Evolutionary conservation across 2,888 invertebrate genomes (phyloP).

Genomic region (Agriopis marginaria): DNA sequence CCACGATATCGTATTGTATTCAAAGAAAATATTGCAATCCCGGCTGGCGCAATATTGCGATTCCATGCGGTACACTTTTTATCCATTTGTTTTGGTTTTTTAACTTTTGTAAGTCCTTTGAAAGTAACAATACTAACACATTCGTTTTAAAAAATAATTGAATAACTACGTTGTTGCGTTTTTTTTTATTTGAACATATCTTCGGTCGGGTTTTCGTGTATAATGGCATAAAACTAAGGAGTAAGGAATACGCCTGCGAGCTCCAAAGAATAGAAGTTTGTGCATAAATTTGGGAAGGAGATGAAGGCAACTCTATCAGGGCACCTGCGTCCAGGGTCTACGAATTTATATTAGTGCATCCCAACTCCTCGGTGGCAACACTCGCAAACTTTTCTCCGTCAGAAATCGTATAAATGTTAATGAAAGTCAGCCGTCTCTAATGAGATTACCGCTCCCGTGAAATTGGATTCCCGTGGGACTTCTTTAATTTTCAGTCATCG

Average conservation of each 20-base stretch:
- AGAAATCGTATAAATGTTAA: slow-evolving; percentile 84
- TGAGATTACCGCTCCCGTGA: slow-evolving; percentile 82
- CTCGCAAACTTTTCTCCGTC: slow-evolving; percentile 70
- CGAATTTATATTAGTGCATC: slow-evolving; percentile 80
- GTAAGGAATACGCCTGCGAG: slow-evolving; percentile 45
- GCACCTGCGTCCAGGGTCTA: slow-evolving; percentile 70
- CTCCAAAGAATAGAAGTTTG: slow-evolving; percentile 58
- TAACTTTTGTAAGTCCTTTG: slow-evolving; percentile 40
- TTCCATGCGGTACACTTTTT: slow-evolving; percentile 61
- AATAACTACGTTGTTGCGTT: background rate
- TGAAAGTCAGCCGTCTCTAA: slow-evolving; percentile 82
- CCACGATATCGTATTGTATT: slow-evolving; percentile 64
- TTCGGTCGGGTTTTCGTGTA: slow-evolving; percentile 9
- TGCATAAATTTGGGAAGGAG: slow-evolving; percentile 67
- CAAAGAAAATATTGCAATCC: slow-evolving; percentile 69
- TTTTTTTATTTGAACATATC: background rate
- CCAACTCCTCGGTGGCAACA: slow-evolving; percentile 60
- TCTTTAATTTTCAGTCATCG: slow-evolving; percentile 83
- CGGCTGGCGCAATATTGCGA: slow-evolving; percentile 60
- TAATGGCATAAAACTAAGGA: slow-evolving; percentile 46
- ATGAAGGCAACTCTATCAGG: slow-evolving; percentile 66
- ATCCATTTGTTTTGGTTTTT: slow-evolving; percentile 54
- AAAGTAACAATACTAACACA: slow-evolving; percentile 36
- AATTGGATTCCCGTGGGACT: slow-evolving; percentile 82
- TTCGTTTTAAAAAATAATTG: too few species aligned